Base-by-base conservation (phyloP, 2,113 vertebrate species). In the Caracal caracal region DNA sequence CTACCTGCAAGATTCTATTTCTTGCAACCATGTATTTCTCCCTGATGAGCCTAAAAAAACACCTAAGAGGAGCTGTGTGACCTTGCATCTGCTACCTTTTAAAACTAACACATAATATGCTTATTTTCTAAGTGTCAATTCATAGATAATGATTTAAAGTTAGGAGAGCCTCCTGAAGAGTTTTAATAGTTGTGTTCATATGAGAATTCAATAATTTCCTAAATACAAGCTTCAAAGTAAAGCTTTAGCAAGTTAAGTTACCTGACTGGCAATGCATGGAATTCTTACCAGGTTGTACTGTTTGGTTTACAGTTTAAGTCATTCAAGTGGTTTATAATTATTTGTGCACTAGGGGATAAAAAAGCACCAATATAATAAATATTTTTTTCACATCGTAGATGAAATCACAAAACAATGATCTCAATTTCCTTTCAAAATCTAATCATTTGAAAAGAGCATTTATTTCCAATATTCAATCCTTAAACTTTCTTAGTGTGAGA, bases 11-110 rank as follows among this genome's bases (percentile, higher is more conserved):
- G 68, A 73, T 56, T 87, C 43, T 83, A 7, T 7, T 6, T 15
- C n/a, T 95, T 12, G 33, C 19, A 83, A 19, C 3, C 33, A 6
- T 13, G 3, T 13, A 15, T 63, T 93, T 93, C 10, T 83, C 66
- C 30, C 19, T 35, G 13, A 35, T 5, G 7, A 73, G 5, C 22
- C 53, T 37, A 26, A 79, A 24, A 63, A 28, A 79, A 1, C 24
- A 83, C 22, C 3, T 59, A 30, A 63, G 83, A 53, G 10, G 9
- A 37, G 47, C 17, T 26, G 43, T 43, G 43, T 43, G 43, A 43
- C 43, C 43, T 97, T 97, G 73, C 88, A 98, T 98, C 92, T 98
- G 95, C 97, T 99, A 98, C 90, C 82, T 96, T 97, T 97, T 90
- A 90, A 95, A 94, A 97, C 79, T 75, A 97, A 95, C 40, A 98